Percentiles rank a stretch among this genome's conserved stretches.
These are phyloP conservation scores for Puntigrus tetrazona DNA, from an alignment of 2,113 vertebrate species.

Conservation along the genomic window DNA sequence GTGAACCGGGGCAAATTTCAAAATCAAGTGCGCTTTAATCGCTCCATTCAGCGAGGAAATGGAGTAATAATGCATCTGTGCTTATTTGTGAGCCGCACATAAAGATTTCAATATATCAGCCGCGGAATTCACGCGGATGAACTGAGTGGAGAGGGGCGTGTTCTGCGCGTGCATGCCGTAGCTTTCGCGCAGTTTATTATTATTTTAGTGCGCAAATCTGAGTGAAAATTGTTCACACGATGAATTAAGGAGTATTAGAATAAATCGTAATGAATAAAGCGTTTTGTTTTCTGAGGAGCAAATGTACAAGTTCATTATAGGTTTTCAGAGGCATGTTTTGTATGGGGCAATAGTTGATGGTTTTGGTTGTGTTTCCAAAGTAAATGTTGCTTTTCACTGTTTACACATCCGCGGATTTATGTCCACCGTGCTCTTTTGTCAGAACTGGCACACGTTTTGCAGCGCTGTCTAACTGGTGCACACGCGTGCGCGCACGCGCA, in stretches of 20 bases:
- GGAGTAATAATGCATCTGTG: background rate
- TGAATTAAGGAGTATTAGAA: background rate
- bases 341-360: background rate
- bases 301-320: background rate
- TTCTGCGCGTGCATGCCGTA: constrained; percentile 26
- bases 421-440: constrained; percentile 65
- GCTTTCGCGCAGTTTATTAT: background rate
- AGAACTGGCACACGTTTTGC: constrained; percentile 65
- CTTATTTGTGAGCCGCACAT: background rate
- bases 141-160: constrained; percentile 54
- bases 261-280: background rate
- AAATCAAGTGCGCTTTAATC: background rate
- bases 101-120: background rate
- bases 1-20: background rate
- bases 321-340: background rate
- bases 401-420: constrained; percentile 37
- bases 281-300: background rate
- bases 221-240: background rate
- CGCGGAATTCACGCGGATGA: background rate
- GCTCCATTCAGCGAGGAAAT: background rate
- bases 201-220: background rate
- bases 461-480: constrained; percentile 41
- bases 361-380: background rate
- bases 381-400: background rate
- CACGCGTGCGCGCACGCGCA: constrained; percentile 26